Evolutionary conservation across 2,797 vertebrate species (phyloP).

Genomic region (Tachyglossus aculeatus): DNA sequence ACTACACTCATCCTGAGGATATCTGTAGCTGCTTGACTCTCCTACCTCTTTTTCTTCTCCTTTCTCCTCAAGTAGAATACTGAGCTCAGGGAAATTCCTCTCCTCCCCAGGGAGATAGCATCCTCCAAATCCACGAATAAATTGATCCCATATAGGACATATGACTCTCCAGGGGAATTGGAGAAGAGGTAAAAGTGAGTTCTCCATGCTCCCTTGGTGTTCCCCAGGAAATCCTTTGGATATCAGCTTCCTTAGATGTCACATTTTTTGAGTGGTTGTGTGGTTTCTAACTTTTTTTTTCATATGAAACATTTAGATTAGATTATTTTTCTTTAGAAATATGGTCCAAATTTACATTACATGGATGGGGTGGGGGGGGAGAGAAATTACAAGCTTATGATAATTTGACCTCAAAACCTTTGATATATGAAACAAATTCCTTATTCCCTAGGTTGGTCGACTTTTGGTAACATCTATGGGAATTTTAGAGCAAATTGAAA

Average conservation of each 20-base stretch:
- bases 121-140: too few relatives aligned
- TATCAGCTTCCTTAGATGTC: constrained; percentile 36
- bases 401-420: constrained; percentile 43
- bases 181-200: too few relatives aligned
- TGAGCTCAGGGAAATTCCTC: too few relatives aligned
- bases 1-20: too few relatives aligned
- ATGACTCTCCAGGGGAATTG: too few relatives aligned
- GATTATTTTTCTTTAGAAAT: constrained; percentile 36
- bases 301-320: background rate
- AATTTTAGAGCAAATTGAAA: constrained; percentile 40
- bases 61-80: too few relatives aligned
- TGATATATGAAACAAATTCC: constrained; percentile 44
- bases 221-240: too few relatives aligned
- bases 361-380: constrained; percentile 19
- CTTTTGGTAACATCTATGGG: constrained; percentile 36
- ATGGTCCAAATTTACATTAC: constrained; percentile 28
- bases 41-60: too few relatives aligned
- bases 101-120: too few relatives aligned
- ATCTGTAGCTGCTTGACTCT: too few relatives aligned
- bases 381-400: constrained; percentile 47
- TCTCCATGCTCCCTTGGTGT: too few relatives aligned
- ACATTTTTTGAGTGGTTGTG: constrained; percentile 4
- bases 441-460: constrained; percentile 3
- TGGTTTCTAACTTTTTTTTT: constrained; percentile 37
- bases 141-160: too few relatives aligned